Conservation (phyloP, 2,113 vertebrate genomes). For the Hyla sarda region DNA sequence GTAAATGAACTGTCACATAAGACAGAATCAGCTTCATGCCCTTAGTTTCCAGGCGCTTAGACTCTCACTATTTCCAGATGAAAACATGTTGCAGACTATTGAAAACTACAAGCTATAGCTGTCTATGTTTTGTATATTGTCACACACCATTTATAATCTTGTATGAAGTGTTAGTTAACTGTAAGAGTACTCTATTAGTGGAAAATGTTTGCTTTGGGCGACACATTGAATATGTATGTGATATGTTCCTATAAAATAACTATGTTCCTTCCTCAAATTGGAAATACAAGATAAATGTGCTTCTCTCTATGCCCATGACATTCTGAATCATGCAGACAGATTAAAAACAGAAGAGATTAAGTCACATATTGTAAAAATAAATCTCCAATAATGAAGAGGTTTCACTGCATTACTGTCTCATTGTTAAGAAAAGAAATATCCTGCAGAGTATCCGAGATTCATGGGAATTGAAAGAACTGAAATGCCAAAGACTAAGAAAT, state of each 20-base stretch:
- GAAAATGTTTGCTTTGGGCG: background rate
- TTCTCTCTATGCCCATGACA: conserved; percentile 38
- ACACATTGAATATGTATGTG: background rate
- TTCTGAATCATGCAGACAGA: conserved; percentile 54
- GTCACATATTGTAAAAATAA: conserved; percentile 58
- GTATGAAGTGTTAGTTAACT: background rate
- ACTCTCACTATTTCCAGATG: too few species aligned
- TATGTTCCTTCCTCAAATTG: background rate
- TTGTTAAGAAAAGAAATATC: conserved; percentile 57
- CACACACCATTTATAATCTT: background rate
- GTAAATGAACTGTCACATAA: too few species aligned
- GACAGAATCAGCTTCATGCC: too few species aligned
- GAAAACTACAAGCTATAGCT: background rate
- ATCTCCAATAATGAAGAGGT: conserved; percentile 55
- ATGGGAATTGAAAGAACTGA: conserved; percentile 49
- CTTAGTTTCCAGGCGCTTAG: too few species aligned
- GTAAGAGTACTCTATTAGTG: background rate
- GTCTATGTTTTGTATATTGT: background rate
- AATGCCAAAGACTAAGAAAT: conserved; percentile 51
- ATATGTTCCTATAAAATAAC: conserved; percentile 25
- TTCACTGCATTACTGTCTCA: conserved; percentile 49
- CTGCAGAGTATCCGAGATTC: conserved; percentile 51
- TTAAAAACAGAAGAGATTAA: conserved; percentile 57
- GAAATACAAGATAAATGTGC: conserved; percentile 34
- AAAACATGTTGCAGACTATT: background rate